These are phyloP conservation scores for Drosophila eugracilis DNA, from an alignment of 1,140 invertebrate genomes.

Conservation along the genomic window DNA sequence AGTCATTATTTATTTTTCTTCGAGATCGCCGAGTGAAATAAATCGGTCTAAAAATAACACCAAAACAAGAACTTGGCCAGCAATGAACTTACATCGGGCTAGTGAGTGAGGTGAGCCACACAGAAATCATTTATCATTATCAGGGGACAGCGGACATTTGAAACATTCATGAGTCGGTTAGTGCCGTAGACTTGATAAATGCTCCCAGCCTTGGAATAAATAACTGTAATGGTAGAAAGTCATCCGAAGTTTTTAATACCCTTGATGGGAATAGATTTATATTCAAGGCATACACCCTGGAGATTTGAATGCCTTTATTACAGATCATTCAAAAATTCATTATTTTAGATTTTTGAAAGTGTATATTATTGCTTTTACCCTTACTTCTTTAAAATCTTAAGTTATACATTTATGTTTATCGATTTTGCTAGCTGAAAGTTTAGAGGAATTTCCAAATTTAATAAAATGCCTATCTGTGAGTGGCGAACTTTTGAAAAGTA, in stretches of 20 bases:
- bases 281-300: not conserved
- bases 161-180: conserved; percentile 59
- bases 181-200: conserved; percentile 59
- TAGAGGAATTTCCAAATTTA: conserved; percentile 16
- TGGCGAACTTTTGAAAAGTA: conserved; percentile 32
- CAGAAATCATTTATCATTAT: conserved; percentile 72
- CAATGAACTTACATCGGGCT: conserved; percentile 64
- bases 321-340: no score
- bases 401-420: not conserved
- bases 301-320: not conserved
- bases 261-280: not conserved
- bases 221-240: not conserved
- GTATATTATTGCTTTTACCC: no score
- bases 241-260: conserved; percentile 4
- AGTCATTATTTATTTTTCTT: conserved; percentile 72
- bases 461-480: conserved; percentile 28
- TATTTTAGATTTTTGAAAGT: not conserved
- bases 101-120: conserved; percentile 9
- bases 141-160: conserved; percentile 57
- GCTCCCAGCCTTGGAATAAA: conserved; percentile 14
- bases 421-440: conserved; percentile 15
- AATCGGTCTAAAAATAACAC: conserved; percentile 55
- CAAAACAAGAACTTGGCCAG: conserved; percentile 51
- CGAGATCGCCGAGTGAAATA: conserved; percentile 55
- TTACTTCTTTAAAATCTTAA: no score